phyloP scores from a whole-genome alignment of 2,888 invertebrate species.

The Philonicus albiceps region DNA sequence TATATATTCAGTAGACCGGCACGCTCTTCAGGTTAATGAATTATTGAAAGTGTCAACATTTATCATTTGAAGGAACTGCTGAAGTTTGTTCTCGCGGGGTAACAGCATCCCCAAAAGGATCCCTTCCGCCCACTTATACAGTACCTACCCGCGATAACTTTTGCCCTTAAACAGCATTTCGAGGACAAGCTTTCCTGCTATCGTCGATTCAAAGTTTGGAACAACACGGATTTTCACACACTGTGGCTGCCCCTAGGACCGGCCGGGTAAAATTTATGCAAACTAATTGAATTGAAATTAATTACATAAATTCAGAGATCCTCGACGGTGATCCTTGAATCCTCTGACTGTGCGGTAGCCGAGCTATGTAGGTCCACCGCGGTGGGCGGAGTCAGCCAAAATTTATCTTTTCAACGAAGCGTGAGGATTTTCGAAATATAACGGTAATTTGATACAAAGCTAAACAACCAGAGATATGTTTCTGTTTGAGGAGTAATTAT shows the following conservation, averaged over 20 bases:
- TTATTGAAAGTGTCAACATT: not conserved
- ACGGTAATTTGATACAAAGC: slow-evolving; percentile 12
- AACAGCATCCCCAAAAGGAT: not conserved
- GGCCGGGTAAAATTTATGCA: not conserved
- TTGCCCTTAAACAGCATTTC: not conserved
- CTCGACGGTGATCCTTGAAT: not conserved
- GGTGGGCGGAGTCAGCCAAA: not conserved
- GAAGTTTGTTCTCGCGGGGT: not conserved
- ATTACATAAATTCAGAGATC: slow-evolving; percentile 2
- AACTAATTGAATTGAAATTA: slow-evolving; percentile 35
- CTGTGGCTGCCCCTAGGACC: not conserved
- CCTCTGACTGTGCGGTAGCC: not conserved
- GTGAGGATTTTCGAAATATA: not conserved
- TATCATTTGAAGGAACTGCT: not conserved
- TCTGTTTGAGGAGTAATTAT: not conserved
- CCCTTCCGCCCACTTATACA: too few species aligned
- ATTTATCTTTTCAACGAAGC: not conserved
- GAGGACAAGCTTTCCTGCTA: not conserved
- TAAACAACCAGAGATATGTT: slow-evolving; percentile 6
- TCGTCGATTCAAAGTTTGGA: not conserved
- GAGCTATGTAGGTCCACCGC: not conserved
- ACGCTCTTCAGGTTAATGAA: not conserved
- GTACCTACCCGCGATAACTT: not conserved
- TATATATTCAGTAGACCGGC: not conserved
- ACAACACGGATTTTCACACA: slow-evolving; percentile 5